Evolutionary conservation across 2,888 invertebrate genomes (phyloP).

Genomic region (Hirtodrosophila trivittata): DNA sequence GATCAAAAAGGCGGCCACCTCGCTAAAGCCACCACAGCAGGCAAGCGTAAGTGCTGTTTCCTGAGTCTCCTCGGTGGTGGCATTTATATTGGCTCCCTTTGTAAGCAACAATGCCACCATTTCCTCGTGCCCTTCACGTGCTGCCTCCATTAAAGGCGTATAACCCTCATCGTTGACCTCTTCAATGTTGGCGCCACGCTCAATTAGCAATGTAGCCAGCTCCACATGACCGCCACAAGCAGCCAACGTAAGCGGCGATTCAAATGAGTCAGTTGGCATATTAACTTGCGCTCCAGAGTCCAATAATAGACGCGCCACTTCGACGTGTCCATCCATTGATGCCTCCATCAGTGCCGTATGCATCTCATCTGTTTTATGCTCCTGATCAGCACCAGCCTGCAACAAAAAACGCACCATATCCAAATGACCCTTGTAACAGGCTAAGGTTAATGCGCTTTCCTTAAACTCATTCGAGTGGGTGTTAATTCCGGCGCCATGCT

Average conservation of each 20-base stretch:
- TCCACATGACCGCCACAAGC: constrained; percentile 99
- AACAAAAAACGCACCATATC: constrained; percentile 98
- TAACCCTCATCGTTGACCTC: constrained; percentile 99
- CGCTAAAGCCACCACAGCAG: constrained; percentile 97
- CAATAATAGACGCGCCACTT: constrained; percentile 96
- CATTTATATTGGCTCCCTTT: constrained; percentile 98
- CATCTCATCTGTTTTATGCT: constrained; percentile 99
- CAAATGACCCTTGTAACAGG: constrained; percentile 97
- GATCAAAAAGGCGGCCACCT: constrained; percentile 97
- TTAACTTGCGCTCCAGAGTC: constrained; percentile 99
- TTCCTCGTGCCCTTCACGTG: constrained; percentile 98
- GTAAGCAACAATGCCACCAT: constrained; percentile 97
- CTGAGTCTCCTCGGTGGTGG: constrained; percentile 99
- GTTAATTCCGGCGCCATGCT: constrained; percentile 98
- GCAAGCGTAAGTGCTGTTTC: constrained; percentile 97
- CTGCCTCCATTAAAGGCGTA: constrained; percentile 99
- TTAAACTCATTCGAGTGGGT: constrained; percentile 99
- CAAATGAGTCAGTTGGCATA: constrained; percentile 99
- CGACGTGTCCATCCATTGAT: constrained; percentile 99
- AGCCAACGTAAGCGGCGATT: constrained; percentile 98
- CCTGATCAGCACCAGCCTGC: constrained; percentile 97
- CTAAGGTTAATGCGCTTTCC: constrained; percentile 97
- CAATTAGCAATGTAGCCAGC: constrained; percentile 96
- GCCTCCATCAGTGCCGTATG: constrained; percentile 99
- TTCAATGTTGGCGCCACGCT: constrained; percentile 98